A percentile compares a stretch with the other conserved stretches of the same genome.
Evolutionary conservation across 2,113 vertebrate genomes (phyloP).

Genomic region (Synchiropus splendidus): DNA sequence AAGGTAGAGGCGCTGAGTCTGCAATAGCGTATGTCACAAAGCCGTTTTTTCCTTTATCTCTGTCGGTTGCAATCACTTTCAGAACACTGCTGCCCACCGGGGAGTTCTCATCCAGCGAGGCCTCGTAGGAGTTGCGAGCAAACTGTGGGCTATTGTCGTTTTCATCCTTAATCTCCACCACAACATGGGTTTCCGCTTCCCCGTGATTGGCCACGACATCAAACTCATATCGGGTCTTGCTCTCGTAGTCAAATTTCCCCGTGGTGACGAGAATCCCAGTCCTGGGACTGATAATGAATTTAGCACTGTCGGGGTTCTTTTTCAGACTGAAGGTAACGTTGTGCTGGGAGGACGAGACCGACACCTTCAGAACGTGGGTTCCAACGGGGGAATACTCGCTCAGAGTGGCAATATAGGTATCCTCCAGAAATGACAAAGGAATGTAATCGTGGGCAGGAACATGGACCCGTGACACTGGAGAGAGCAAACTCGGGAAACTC

Average conservation of each 20-base stretch:
- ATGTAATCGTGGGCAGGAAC: constrained; percentile 67
- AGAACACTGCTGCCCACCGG: constrained; percentile 80
- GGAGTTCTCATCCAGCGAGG: constrained; percentile 78
- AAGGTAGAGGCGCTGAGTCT: constrained; percentile 69
- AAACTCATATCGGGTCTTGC: constrained; percentile 74
- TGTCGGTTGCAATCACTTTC: constrained; percentile 74
- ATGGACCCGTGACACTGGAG: constrained; percentile 69
- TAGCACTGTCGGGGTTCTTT: constrained; percentile 60
- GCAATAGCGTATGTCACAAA: constrained; percentile 79
- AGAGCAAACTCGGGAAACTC: constrained; percentile 65
- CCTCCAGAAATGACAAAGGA: constrained; percentile 72
- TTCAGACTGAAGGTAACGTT: constrained; percentile 76
- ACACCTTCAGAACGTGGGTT: constrained; percentile 73
- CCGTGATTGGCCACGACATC: constrained; percentile 68
- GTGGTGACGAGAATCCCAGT: constrained; percentile 81
- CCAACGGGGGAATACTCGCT: constrained; percentile 85
- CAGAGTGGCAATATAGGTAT: constrained; percentile 72
- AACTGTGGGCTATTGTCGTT: constrained; percentile 86
- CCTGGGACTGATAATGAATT: constrained; percentile 77
- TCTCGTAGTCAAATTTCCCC: constrained; percentile 70
- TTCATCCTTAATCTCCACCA: constrained; percentile 76
- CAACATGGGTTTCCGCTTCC: constrained; percentile 62
- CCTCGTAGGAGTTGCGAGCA: constrained; percentile 66
- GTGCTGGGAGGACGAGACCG: constrained; percentile 48
- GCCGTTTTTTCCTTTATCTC: constrained; percentile 77